A percentile compares a stretch with the other conserved stretches of the same genome.
Evolutionary conservation across 2,888 invertebrate genomes (phyloP).

Genomic region (Aquatica leii): DNA sequence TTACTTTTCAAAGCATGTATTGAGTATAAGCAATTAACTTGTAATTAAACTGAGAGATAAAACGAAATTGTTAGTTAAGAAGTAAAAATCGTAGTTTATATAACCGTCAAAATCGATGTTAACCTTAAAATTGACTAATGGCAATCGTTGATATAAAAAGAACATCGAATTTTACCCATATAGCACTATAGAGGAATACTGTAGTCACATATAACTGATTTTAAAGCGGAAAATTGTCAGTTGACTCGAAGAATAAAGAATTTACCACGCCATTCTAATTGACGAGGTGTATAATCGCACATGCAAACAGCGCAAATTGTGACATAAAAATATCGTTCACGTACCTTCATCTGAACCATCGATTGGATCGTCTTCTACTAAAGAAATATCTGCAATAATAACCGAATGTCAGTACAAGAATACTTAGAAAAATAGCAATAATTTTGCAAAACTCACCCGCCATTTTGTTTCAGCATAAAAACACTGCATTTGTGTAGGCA

Average conservation of each 20-base stretch:
- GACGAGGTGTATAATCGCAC: slow-evolving; percentile 7
- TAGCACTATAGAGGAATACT: no score
- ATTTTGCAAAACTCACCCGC: slow-evolving; percentile 56
- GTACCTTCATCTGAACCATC: slow-evolving; percentile 60
- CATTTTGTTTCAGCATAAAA: slow-evolving; percentile 60
- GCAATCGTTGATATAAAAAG: no score
- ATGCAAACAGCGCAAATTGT: slow-evolving; percentile 16
- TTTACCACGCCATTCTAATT: slow-evolving; percentile 23
- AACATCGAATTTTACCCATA: no score
- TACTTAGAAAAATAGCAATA: slow-evolving; percentile 21
- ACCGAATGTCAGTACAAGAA: slow-evolving; percentile 26
- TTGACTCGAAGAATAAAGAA: neutral
- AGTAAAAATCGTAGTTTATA: no score
- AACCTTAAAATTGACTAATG: slow-evolving; percentile 8
- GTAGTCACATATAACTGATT: no score
- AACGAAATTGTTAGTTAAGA: no score
- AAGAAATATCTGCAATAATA: slow-evolving; percentile 56
- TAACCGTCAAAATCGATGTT: slow-evolving; percentile 4
- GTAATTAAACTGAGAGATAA: no score
- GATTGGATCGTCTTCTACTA: slow-evolving; percentile 54
- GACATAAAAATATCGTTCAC: slow-evolving; percentile 43
- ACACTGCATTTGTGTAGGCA: slow-evolving; percentile 58
- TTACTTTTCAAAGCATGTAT: neutral
- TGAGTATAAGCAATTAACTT: no score
- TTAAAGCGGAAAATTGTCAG: no score